Evolutionary conservation across 2,113 vertebrate species (phyloP).

Genomic region (Passer domesticus): DNA sequence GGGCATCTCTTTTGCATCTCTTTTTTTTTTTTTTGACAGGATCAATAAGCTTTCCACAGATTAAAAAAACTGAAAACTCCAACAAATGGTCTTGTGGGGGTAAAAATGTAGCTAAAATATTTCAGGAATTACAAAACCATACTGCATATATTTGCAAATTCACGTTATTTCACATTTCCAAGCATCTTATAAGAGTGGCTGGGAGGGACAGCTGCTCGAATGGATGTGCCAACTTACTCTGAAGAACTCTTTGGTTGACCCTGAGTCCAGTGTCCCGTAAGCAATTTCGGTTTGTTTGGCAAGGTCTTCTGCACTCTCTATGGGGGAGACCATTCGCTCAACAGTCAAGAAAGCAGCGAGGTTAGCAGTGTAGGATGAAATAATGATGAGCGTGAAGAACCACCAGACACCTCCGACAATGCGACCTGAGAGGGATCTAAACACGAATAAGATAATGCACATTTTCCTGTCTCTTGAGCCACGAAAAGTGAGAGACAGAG

Average conservation of each 20-base stretch:
- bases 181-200: background rate
- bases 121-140: background rate
- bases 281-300: constrained; percentile 99
- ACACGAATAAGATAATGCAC: constrained; percentile 72
- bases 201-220: background rate
- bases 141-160: background rate
- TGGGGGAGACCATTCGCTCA: constrained; percentile 98
- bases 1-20: background rate
- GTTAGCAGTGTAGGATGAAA: constrained; percentile 98
- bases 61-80: constrained; percentile 24
- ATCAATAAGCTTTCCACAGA: constrained; percentile 55
- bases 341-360: constrained; percentile 98
- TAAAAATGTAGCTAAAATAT: background rate
- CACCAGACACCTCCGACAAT: constrained; percentile 99
- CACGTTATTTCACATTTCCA: background rate
- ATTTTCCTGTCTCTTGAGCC: constrained; percentile 59
- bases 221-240: constrained; percentile 80
- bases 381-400: constrained; percentile 99
- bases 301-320: constrained; percentile 98
- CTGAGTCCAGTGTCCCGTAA: constrained; percentile 96
- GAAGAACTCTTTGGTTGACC: constrained; percentile 99
- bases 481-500: background rate
- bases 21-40: background rate
- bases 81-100: background rate
- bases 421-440: constrained; percentile 96